phyloP scores from a whole-genome alignment of 1,140 invertebrate species.

The Chionoecetes opilio region DNA sequence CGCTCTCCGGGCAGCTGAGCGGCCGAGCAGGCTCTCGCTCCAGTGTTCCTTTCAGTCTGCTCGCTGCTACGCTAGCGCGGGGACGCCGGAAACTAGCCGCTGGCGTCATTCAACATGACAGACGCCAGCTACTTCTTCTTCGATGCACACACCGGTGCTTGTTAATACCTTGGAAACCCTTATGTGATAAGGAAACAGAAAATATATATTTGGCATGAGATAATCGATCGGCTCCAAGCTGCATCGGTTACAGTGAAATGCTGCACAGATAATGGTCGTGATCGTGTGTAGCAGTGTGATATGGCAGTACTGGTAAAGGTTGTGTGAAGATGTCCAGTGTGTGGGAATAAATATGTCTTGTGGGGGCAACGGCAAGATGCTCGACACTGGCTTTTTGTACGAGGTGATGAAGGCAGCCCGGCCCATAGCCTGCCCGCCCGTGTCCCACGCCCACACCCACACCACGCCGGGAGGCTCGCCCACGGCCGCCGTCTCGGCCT shows the following conservation, averaged over 20 bases:
- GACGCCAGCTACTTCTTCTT: slow-evolving; percentile 13
- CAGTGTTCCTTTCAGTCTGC: slow-evolving; percentile 62
- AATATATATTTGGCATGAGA: neutral
- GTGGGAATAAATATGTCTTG: slow-evolving; percentile 76
- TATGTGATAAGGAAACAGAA: slow-evolving; percentile 48
- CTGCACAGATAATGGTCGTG: slow-evolving; percentile 65
- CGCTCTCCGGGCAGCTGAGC: slow-evolving; percentile 59
- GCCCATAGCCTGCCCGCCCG: slow-evolving; percentile 54
- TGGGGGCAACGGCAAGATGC: slow-evolving; percentile 76
- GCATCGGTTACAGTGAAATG: slow-evolving; percentile 65
- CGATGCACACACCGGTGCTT: neutral
- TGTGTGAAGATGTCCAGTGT: slow-evolving; percentile 71
- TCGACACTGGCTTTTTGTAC: slow-evolving; percentile 76
- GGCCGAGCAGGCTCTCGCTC: neutral
- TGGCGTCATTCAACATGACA: slow-evolving; percentile 71
- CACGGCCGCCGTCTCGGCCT: slow-evolving; percentile 33
- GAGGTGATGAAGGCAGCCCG: slow-evolving; percentile 77
- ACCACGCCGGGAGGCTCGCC: slow-evolving; percentile 67
- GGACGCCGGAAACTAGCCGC: slow-evolving; percentile 32
- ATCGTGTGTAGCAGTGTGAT: slow-evolving; percentile 64
- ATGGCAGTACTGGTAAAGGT: slow-evolving; percentile 71
- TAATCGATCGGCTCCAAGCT: slow-evolving; percentile 57
- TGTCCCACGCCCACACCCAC: slow-evolving; percentile 57
- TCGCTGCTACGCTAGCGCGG: slow-evolving; percentile 43
- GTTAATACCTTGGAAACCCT: slow-evolving; percentile 25